phyloP scores from a whole-genome alignment of 2,888 invertebrate species.

The Enoplolaimus lenunculus region DNA sequence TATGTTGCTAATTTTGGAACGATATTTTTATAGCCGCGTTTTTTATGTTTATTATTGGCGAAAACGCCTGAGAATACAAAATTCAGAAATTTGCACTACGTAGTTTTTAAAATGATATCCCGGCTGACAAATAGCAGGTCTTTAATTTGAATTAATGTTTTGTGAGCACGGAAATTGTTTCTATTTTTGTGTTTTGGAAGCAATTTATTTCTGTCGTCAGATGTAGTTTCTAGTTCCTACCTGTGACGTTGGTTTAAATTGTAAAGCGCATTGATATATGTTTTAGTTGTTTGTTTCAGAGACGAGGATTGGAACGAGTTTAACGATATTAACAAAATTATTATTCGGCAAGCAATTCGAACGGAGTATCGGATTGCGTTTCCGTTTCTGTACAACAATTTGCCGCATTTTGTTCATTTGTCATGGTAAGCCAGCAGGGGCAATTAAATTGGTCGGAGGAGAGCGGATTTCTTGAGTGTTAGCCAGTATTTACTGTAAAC shows the following conservation, averaged over 20 bases:
- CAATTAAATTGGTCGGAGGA: no score
- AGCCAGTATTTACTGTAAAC: no score
- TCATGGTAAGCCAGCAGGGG: slow-evolving; percentile 98
- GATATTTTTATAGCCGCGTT: slow-evolving; percentile 8
- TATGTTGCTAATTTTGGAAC: slow-evolving; percentile 1
- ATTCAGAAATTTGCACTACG: no score
- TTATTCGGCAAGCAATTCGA: slow-evolving; percentile 90
- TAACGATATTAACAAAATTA: slow-evolving; percentile 99
- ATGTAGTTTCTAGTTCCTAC: not conserved
- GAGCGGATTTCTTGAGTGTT: no score
- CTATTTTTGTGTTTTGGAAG: no score
- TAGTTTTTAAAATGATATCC: no score
- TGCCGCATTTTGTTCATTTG: slow-evolving; percentile 72
- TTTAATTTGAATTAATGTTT: no score
- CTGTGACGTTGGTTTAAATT: slow-evolving; percentile 1
- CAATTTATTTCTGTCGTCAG: not conserved
- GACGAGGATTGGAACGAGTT: slow-evolving; percentile 99
- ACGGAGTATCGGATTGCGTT: slow-evolving; percentile 99
- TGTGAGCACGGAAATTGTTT: no score
- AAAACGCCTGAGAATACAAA: no score
- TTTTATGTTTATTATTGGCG: no score
- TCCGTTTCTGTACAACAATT: slow-evolving; percentile 94
- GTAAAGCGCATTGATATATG: slow-evolving; percentile 13
- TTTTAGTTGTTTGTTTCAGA: slow-evolving; percentile 44
- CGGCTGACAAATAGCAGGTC: no score